Conservation (phyloP, 2,888 invertebrate genomes). For the Drosophila merina region DNA sequence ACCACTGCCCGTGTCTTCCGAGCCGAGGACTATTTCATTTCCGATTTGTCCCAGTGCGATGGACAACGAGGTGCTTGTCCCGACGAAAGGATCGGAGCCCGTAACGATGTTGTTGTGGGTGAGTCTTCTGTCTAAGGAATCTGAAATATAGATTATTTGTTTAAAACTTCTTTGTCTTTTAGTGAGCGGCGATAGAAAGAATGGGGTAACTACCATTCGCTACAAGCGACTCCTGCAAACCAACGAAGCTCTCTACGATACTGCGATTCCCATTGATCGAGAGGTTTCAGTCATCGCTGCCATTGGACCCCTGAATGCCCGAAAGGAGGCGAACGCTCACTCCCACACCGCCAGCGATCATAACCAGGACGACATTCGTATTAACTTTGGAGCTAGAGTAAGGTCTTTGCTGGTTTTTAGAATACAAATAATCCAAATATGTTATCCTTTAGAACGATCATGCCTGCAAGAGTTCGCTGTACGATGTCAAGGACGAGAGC, state of each 20-base stretch:
- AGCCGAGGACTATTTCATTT: slow-evolving; percentile 94
- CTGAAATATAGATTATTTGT: too few relatives aligned
- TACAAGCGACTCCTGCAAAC: slow-evolving; percentile 92
- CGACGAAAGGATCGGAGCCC: slow-evolving; percentile 91
- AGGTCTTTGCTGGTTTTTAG: slow-evolving; percentile 24
- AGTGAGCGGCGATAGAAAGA: slow-evolving; percentile 90
- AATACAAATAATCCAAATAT: background rate
- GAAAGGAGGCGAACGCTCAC: slow-evolving; percentile 94
- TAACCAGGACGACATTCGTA: slow-evolving; percentile 87
- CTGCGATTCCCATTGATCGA: slow-evolving; percentile 87
- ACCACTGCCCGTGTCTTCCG: slow-evolving; percentile 86
- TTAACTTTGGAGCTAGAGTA: slow-evolving; percentile 90
- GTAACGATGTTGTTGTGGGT: slow-evolving; percentile 90
- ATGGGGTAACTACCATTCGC: slow-evolving; percentile 92
- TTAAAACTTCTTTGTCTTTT: slow-evolving; percentile 18
- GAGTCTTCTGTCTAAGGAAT: slow-evolving; percentile 12
- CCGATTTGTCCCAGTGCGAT: slow-evolving; percentile 92
- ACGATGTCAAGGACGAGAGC: slow-evolving; percentile 86
- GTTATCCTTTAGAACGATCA: slow-evolving; percentile 87
- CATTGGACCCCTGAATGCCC: slow-evolving; percentile 92
- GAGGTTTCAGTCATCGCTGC: slow-evolving; percentile 94
- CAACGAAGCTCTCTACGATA: slow-evolving; percentile 89
- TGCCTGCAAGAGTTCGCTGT: slow-evolving; percentile 88
- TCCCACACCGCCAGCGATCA: slow-evolving; percentile 84
- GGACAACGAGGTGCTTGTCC: slow-evolving; percentile 94